These are phyloP conservation scores for Anhinga anhinga DNA, from an alignment of 2,113 vertebrate genomes.

Conservation along the genomic window DNA sequence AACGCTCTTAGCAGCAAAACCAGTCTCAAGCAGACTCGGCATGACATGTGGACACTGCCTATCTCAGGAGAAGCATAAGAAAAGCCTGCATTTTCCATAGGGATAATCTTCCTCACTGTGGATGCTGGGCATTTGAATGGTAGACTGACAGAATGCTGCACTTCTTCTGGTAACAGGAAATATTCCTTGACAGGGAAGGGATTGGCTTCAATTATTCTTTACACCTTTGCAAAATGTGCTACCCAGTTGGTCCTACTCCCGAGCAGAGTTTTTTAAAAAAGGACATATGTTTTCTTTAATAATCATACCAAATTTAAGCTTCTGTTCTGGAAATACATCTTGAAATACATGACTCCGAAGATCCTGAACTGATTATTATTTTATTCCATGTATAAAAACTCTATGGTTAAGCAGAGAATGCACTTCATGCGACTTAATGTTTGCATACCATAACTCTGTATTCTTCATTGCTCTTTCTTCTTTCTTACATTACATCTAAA, in stretches of 20 bases:
- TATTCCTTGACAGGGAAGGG: not conserved
- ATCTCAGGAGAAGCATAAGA: not conserved
- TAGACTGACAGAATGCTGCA: not conserved
- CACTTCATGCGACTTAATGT: not conserved
- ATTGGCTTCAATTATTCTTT: not conserved
- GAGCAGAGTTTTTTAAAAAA: not conserved
- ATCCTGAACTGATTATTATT: not conserved
- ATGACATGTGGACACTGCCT: fast-evolving
- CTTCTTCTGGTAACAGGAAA: not conserved
- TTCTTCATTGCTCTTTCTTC: not conserved
- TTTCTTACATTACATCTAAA: not conserved
- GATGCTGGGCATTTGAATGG: not conserved
- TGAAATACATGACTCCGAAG: not conserved
- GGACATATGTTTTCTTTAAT: not conserved
- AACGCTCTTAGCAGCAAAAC: not conserved
- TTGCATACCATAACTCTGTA: not conserved
- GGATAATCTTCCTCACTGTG: not conserved
- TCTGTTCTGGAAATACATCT: not conserved
- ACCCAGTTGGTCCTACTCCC: not conserved
- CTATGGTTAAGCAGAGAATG: not conserved
- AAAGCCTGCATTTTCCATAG: not conserved
- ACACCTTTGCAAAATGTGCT: not conserved
- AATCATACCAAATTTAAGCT: not conserved
- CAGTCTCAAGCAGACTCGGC: not conserved
- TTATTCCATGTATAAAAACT: not conserved